Base-by-base conservation (phyloP, 2,888 invertebrate genomes). In the Platycnemis pennipes region DNA sequence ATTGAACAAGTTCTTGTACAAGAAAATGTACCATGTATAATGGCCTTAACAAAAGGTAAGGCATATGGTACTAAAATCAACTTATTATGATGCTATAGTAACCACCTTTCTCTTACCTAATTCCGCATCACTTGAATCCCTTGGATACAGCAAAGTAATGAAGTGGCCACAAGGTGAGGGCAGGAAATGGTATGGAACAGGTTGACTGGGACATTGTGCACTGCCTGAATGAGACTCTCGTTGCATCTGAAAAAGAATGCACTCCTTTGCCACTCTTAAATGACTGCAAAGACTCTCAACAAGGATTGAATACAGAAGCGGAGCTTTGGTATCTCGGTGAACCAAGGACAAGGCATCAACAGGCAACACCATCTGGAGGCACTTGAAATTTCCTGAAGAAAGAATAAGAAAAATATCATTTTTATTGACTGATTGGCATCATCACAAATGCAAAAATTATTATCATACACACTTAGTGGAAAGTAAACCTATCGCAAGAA, bases 281-380 rank as follows among this genome's bases (percentile, higher is more conserved):
- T 98, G 97, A 77, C 98, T 97, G 95, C 98, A 98, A 49, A 98
- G 97, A 94, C 98, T 98, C 96, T 98, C 98, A 8, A 98, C 98
- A 8, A 98, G 96, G 95, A 98, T 97, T 95, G 97, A 98, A 96
- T 98, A 98, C 0, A 98, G 96, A 87, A 98, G 97, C 94, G 97
- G 96, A 77, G 98, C 96, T 95, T 97, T 97, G 0, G 97, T 97
- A 95, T 97, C 97, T 94, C 97, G 97, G 95, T 97, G 97, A 16
- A 98, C 97, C 96, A 98, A 97, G 0, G 98, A 98, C 95, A 98
- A 96, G 0, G 98, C 97, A 96, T 98, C 98, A 94, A 98, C 97
- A 95, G 97, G 97, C 87, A 98, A 96, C 22, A 97, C 97, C 96
- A 98, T 97, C 95, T 97, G 97, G 94, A 98, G 96, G 95, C 96